A percentile compares a stretch with the other conserved stretches of the same genome.
Conservation (phyloP, 2,797 vertebrate species). For the Lagorchestes hirsutus region DNA sequence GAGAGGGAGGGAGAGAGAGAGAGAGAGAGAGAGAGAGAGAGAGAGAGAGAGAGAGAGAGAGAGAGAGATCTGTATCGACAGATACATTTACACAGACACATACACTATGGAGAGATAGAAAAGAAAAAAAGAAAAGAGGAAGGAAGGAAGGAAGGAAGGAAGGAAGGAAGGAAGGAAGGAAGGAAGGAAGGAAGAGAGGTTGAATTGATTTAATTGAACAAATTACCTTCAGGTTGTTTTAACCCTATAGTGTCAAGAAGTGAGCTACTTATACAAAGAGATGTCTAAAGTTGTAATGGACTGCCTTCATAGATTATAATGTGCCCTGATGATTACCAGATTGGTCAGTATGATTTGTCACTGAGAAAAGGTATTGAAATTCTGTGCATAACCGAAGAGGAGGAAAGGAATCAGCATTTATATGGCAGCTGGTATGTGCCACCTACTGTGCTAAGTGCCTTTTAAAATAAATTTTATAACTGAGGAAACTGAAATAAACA, state of each 20-base stretch:
- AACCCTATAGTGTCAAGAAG: neutral
- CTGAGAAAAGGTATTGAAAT: neutral
- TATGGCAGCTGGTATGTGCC: neutral
- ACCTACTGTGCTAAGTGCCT: neutral
- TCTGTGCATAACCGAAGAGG: neutral
- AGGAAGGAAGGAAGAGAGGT: fast-evolving
- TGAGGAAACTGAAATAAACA: neutral
- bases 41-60: too few relatives aligned
- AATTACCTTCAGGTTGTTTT: neutral
- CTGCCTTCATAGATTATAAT: neutral
- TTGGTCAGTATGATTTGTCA: neutral
- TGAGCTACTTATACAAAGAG: neutral
- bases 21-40: too few relatives aligned
- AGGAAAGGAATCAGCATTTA: neutral
- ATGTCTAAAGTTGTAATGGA: neutral
- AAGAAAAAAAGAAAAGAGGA: too few relatives aligned
- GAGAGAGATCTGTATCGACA: too few relatives aligned
- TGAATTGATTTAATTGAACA: neutral
- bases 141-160: too few relatives aligned
- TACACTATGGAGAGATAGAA: too few relatives aligned
- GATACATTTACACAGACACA: too few relatives aligned
- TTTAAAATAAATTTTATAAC: neutral
- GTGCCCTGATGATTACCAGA: neutral
- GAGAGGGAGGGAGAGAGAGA: too few relatives aligned
- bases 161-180: fast-evolving